Evolutionary conservation across 2,113 vertebrate species (phyloP).

Genomic region (Chamaea fasciata): DNA sequence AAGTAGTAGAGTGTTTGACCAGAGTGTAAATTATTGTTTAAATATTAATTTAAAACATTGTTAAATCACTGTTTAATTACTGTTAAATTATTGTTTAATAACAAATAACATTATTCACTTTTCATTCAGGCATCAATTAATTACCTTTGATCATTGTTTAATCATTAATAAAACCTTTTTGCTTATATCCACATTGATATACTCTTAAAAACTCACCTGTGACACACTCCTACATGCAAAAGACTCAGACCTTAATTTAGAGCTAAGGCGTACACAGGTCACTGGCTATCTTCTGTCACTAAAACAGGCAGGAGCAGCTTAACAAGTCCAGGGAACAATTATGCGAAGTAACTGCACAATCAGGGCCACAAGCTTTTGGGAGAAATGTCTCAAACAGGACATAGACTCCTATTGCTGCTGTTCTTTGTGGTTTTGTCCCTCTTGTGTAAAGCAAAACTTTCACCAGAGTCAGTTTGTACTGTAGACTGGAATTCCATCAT

Average conservation of each 20-base stretch:
- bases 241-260: neutral
- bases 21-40: neutral
- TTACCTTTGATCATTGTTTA: neutral
- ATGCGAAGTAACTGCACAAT: neutral
- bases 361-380: neutral
- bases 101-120: neutral
- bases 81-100: neutral
- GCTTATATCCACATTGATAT: neutral
- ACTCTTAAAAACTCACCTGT: neutral
- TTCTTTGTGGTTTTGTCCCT: neutral
- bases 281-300: neutral
- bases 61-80: neutral
- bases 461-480: neutral
- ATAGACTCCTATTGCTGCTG: neutral
- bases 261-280: neutral
- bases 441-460: neutral
- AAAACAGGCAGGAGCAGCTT: neutral
- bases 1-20: neutral
- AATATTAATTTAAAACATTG: neutral
- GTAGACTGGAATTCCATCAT: neutral
- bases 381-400: neutral
- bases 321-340: neutral
- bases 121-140: neutral
- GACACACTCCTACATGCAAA: neutral
- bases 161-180: neutral